These are phyloP conservation scores for Melopsittacus undulatus DNA, from an alignment of 2,797 vertebrate species.

Conservation along the genomic window DNA sequence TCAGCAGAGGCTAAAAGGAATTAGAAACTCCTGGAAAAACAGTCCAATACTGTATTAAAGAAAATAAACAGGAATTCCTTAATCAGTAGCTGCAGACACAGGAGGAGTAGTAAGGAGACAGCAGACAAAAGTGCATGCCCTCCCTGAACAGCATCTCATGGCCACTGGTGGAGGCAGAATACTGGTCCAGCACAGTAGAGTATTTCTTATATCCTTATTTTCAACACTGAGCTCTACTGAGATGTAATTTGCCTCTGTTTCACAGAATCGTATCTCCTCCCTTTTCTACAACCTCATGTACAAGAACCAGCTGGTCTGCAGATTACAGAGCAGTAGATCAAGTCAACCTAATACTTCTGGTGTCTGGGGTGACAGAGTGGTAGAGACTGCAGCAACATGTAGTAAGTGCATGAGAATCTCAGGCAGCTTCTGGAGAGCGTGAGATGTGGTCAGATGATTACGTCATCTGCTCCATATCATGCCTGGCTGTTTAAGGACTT, in stretches of 20 bases:
- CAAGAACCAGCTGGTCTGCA: neutral
- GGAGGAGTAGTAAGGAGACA: neutral
- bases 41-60: neutral
- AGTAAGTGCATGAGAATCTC: neutral
- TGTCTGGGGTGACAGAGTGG: neutral
- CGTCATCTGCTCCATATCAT: conserved; percentile 25
- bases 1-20: neutral
- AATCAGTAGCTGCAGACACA: neutral
- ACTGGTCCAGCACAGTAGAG: neutral
- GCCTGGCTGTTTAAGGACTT: neutral
- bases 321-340: neutral
- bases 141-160: neutral
- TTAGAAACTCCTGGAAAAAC: neutral
- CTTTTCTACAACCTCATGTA: neutral
- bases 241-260: neutral
- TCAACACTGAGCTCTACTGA: neutral
- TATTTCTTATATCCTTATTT: neutral
- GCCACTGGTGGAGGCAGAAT: neutral
- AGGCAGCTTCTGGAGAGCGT: neutral
- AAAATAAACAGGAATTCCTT: neutral
- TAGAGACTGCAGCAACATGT: neutral
- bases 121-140: neutral
- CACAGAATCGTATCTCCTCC: neutral
- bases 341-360: neutral
- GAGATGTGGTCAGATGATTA: neutral